Evolutionary conservation across 2,797 vertebrate genomes (phyloP).

Genomic region (Coregonus sp.): DNA sequence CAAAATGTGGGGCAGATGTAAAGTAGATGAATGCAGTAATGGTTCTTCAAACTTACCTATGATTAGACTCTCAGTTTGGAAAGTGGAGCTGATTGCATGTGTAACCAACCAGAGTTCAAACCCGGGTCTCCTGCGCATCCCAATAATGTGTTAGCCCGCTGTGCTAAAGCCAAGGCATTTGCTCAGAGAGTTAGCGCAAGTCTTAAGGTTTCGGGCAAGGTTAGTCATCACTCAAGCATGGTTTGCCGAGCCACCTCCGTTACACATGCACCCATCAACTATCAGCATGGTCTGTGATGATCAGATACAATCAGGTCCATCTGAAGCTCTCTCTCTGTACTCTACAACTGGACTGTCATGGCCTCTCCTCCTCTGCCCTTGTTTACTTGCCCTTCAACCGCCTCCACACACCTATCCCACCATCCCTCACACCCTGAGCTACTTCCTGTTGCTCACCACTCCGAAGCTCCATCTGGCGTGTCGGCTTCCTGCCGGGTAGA

Average conservation of each 20-base stretch:
- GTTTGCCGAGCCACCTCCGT: too few species aligned
- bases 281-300: not conserved
- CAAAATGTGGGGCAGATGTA: not conserved
- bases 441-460: conserved; percentile 39
- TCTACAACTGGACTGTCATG: not conserved
- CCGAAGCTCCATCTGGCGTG: conserved; percentile 57
- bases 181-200: too few species aligned
- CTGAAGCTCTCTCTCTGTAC: not conserved
- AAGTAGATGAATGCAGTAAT: not conserved
- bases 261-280: not conserved
- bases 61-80: conserved; percentile 1
- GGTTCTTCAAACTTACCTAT: not conserved
- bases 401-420: conserved; percentile 21
- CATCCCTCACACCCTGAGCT: conserved; percentile 45
- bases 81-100: not conserved
- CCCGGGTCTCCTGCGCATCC: not conserved
- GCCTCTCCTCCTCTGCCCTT: conserved; percentile 35
- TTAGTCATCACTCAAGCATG: too few species aligned
- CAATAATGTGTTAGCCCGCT: not conserved
- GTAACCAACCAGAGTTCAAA: not conserved
- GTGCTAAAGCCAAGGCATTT: not conserved
- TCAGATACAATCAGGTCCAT: not conserved
- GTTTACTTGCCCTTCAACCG: conserved; percentile 54
- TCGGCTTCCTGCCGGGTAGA: conserved; percentile 37
- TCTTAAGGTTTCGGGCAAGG: too few species aligned